phyloP scores from a whole-genome alignment of 2,797 vertebrate genomes.

The Melanotaenia parkinsoni region DNA sequence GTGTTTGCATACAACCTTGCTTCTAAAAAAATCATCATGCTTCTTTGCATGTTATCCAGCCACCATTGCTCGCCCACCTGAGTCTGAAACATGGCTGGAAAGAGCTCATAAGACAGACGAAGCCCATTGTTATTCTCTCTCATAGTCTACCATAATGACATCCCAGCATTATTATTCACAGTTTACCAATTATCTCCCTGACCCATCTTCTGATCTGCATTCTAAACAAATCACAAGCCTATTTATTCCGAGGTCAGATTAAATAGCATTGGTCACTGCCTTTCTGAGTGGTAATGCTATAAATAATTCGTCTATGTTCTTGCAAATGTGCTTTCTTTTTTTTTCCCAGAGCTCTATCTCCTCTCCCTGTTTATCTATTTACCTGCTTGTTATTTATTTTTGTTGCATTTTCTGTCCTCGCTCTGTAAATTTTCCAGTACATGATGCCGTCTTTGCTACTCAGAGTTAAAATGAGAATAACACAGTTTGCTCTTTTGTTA shows the following conservation, averaged over 20 bases:
- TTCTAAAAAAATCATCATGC: conserved; percentile 23
- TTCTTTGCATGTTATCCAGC: neutral
- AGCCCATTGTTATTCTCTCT: conserved; percentile 37
- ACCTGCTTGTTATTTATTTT: conserved; percentile 13
- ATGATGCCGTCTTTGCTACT: conserved; percentile 2
- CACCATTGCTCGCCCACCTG: neutral
- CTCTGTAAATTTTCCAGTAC: conserved; percentile 14
- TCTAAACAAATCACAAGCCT: conserved; percentile 39
- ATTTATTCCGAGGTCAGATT: conserved; percentile 57
- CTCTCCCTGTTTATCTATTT: neutral
- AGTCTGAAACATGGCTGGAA: conserved; percentile 5
- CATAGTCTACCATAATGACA: conserved; percentile 36
- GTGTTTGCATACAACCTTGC: conserved; percentile 21
- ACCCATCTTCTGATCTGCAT: conserved; percentile 46
- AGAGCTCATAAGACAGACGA: neutral
- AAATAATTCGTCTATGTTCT: conserved; percentile 38
- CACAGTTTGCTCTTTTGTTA: conserved; percentile 9
- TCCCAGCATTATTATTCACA: conserved; percentile 52
- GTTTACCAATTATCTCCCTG: conserved; percentile 62
- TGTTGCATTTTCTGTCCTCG: conserved; percentile 2
- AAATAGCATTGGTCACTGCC: conserved; percentile 58
- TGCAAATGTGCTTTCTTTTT: conserved; percentile 14
- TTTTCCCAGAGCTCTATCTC: neutral
- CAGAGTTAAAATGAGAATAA: neutral
- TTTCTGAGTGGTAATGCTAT: conserved; percentile 55